Percentiles rank a stretch among this genome's conserved stretches.
Evolutionary conservation across 2,888 invertebrate genomes (phyloP).

Genomic region (Microctonus brassicae): DNA sequence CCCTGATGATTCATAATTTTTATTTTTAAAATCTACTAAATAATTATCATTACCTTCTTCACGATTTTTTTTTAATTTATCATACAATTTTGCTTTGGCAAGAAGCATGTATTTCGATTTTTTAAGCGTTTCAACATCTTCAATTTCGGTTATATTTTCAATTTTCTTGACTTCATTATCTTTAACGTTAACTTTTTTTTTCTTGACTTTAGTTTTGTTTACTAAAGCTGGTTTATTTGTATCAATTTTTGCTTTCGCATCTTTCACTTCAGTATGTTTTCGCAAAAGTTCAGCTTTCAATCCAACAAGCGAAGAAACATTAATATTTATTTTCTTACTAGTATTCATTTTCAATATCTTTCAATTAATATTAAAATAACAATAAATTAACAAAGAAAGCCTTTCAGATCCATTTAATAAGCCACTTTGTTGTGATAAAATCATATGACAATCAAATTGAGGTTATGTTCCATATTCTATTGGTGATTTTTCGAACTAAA

Average conservation of each 20-base stretch:
- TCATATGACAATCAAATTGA: too few species aligned
- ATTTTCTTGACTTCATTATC: slow-evolving; percentile 62
- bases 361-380: neutral
- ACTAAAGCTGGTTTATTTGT: slow-evolving; percentile 67
- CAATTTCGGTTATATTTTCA: slow-evolving; percentile 53
- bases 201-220: slow-evolving; percentile 42
- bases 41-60: slow-evolving; percentile 56
- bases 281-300: slow-evolving; percentile 90
- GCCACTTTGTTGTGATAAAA: neutral
- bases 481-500: too few species aligned
- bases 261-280: slow-evolving; percentile 86
- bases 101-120: slow-evolving; percentile 68
- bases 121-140: slow-evolving; percentile 56
- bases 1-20: slow-evolving; percentile 50
- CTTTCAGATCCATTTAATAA: too few species aligned
- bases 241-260: slow-evolving; percentile 75
- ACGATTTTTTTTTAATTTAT: slow-evolving; percentile 57
- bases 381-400: neutral
- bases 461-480: too few species aligned
- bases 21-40: slow-evolving; percentile 63
- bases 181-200: slow-evolving; percentile 58
- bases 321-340: slow-evolving; percentile 63
- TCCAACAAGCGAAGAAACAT: slow-evolving; percentile 74
- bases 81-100: slow-evolving; percentile 64
- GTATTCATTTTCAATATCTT: slow-evolving; percentile 54